A percentile compares a stretch with the other conserved stretches of the same genome.
Conservation (phyloP, 2,797 vertebrate genomes). For the Coranthus polyacanthus region DNA sequence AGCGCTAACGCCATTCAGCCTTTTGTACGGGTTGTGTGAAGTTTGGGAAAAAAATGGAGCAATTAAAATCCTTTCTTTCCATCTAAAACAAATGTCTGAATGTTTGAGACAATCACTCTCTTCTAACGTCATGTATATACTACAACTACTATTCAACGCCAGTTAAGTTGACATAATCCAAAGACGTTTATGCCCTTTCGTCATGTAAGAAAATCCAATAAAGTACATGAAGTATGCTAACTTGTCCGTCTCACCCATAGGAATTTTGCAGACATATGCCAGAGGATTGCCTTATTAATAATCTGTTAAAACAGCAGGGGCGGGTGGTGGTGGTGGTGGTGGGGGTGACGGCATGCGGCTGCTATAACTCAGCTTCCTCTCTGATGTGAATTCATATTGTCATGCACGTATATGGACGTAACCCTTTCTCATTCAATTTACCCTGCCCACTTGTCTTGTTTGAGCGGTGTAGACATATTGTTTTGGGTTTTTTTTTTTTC, state of each 20-base stretch:
- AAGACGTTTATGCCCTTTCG: slow-evolving; percentile 32
- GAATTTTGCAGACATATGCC: slow-evolving; percentile 58
- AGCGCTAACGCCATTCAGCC: slow-evolving; percentile 11
- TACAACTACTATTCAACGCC: neutral
- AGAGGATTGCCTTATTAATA: slow-evolving; percentile 61
- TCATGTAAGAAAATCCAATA: slow-evolving; percentile 49
- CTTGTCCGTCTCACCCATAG: slow-evolving; percentile 34
- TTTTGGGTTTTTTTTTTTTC: slow-evolving; percentile 10
- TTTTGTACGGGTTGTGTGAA: slow-evolving; percentile 20
- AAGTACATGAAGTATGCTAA: slow-evolving; percentile 25
- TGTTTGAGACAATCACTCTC: slow-evolving; percentile 22
- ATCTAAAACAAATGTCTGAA: slow-evolving; percentile 3
- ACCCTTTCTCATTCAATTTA: slow-evolving; percentile 17
- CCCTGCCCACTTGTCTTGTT: neutral
- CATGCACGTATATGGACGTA: slow-evolving; percentile 18
- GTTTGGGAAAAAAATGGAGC: slow-evolving; percentile 4
- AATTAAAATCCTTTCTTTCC: neutral
- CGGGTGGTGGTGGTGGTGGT: neutral
- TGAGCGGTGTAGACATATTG: slow-evolving; percentile 25
- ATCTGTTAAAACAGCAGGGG: slow-evolving; percentile 52
- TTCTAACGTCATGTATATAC: slow-evolving; percentile 37
- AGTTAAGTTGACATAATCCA: slow-evolving; percentile 34
- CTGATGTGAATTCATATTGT: slow-evolving; percentile 50
- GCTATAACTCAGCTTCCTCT: slow-evolving; percentile 31
- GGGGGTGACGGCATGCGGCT: slow-evolving; percentile 10